phyloP scores from a whole-genome alignment of 2,888 invertebrate genomes.

The Spodoptera littoralis region DNA sequence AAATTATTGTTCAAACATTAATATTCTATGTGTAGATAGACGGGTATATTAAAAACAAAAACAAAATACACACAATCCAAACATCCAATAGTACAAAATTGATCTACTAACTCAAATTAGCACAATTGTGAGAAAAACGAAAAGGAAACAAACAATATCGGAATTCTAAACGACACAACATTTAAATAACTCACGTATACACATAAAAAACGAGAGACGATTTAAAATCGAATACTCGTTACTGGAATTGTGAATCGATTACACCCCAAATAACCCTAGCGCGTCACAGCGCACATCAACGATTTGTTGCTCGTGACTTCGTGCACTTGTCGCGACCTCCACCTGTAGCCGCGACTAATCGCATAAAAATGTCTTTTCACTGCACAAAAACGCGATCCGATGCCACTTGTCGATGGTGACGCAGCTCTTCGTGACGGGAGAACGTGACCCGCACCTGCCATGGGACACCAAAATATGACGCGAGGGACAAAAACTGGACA shows the following conservation, averaged over 20 bases:
- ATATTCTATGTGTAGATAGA: too few species aligned
- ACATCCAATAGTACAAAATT: too few species aligned
- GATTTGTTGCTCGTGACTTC: constrained; percentile 65
- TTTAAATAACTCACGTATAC: constrained; percentile 22
- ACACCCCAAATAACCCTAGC: constrained; percentile 45
- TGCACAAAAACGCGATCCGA: constrained; percentile 63
- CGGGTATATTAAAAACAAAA: too few species aligned
- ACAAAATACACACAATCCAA: too few species aligned
- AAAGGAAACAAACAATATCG: neutral
- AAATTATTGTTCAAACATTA: too few species aligned
- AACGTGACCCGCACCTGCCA: constrained; percentile 74
- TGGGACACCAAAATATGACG: constrained; percentile 65
- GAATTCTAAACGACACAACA: neutral
- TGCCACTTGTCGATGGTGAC: constrained; percentile 64
- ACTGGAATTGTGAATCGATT: constrained; percentile 49
- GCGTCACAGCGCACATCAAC: constrained; percentile 44
- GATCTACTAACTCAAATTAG: too few species aligned
- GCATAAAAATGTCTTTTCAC: constrained; percentile 68
- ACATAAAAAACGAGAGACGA: constrained; percentile 14
- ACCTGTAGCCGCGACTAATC: constrained; percentile 81
- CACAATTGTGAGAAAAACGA: too few species aligned
- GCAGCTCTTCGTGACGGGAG: constrained; percentile 56
- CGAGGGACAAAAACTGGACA: constrained; percentile 56
- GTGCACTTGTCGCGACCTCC: constrained; percentile 74
- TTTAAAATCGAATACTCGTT: constrained; percentile 33